Evolutionary conservation across 2,888 invertebrate genomes (phyloP), one percentile per base, ranked within the genome.

Genomic region (Synergus japonicus): DNA sequence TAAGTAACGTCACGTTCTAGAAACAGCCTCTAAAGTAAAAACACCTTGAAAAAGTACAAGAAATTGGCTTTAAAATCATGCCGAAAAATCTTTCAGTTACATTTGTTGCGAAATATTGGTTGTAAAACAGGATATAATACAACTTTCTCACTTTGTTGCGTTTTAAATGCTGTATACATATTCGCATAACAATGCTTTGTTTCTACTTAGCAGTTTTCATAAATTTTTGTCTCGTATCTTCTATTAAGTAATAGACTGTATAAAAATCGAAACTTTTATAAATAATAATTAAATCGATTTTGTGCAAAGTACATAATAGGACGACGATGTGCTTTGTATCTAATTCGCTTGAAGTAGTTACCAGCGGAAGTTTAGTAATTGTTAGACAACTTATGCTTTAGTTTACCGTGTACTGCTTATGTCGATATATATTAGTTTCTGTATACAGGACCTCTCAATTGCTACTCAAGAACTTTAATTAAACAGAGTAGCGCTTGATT

Each of bases 401-500:
- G 73, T 73, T 73, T 54, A 73, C 29, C 73, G n/a, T 41, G 54
- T 73, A 73, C 37, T 54, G 73, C 37, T 37, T 73, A 49, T 49
- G 73, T 49, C 73, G 73, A 73, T 73, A 73, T 73, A 73, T 73
- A 73, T 73, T 73, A 54, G 73, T 73, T 73, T 54, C 54, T 54
- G 73, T 73, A 37, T 73, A 37, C 54, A 54, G 29, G n/a, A 37
- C 69, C 49, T 73, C 49, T 73, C 54, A 54, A 73, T 73, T 54
- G 73, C 73, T 73, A 49, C 54, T 73, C 73, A 73, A 73, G 73
- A 73, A 73, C 37, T 73, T 73, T 73, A 73, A 73, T 73, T 73
- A 73, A 73, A 73, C 49, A 73, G 73, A 73, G 54, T 54, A 73
- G 15, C n/a, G 49, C 73, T 73, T 73, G 54, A 54, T 54, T 54